Evolutionary conservation across 2,888 invertebrate species (phyloP).

Genomic region (Pyrrhia umbra): DNA sequence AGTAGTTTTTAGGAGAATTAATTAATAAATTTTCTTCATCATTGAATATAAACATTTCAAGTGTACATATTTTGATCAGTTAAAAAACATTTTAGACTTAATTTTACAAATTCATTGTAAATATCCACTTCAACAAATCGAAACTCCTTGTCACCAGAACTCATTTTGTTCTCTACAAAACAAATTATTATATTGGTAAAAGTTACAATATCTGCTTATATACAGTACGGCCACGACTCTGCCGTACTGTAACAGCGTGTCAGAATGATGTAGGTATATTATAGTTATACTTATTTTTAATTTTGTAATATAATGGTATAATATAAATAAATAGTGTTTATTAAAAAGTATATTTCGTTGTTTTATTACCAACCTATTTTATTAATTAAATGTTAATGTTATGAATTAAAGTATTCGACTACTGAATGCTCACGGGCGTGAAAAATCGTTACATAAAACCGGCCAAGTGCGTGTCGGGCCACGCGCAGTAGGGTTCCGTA

Average conservation of each 20-base stretch:
- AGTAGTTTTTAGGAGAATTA: neutral
- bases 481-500: too few species aligned
- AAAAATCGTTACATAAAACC: too few species aligned
- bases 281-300: slow-evolving; percentile 43
- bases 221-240: too few species aligned
- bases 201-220: neutral
- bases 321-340: slow-evolving; percentile 47
- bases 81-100: slow-evolving; percentile 15
- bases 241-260: slow-evolving; percentile 10
- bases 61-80: slow-evolving; percentile 11
- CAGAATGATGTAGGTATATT: slow-evolving; percentile 25
- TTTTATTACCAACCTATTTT: neutral
- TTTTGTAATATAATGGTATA: slow-evolving; percentile 56
- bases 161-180: neutral
- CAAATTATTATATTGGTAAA: neutral
- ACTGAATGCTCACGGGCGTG: too few species aligned
- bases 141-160: slow-evolving; percentile 6
- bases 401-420: too few species aligned
- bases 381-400: too few species aligned
- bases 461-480: too few species aligned
- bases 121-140: slow-evolving; percentile 41
- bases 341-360: slow-evolving; percentile 21
- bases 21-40: neutral
- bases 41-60: slow-evolving; percentile 20
- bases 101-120: slow-evolving; percentile 44